Evolutionary conservation across 2,113 vertebrate species (phyloP), one percentile per base, ranked within the genome.

Genomic region (Rhipidura dahli): DNA sequence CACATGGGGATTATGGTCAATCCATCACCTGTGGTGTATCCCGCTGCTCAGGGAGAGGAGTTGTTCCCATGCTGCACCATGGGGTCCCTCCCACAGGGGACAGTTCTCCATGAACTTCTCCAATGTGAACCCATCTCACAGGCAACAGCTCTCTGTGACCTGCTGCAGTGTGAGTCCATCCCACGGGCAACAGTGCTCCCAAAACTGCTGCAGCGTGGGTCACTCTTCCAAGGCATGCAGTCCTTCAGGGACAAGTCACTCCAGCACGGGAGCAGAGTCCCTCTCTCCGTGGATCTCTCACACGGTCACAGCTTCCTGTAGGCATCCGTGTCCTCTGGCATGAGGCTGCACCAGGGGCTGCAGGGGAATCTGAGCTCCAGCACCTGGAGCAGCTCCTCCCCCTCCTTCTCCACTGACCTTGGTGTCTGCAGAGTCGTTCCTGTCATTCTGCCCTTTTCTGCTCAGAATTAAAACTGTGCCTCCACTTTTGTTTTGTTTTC

Each of bases 291-390:
- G 2, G 27, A 6, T 33, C 22, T 37, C 17, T 24, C 37, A 15
- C 0, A 0, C 40, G 3, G 20, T 35, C 26, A 71, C 26, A 51
- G 56, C 37, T 8, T 61, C 26, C 21, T 31, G 0, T 30, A 8
- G 35, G 31, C 24, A 35, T 35, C 20, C 6, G 9, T 6, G 4
- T 60, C 21, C 39, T 61, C 6, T 6, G 3, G 37, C 13, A 0
- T 50, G 26, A 15, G 13, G 8, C 45, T 70, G 56, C 33, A 31
- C 35, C 45, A 60, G 3, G 2, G 19, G 11, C 20, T 30, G 31
- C 45, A 51, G n/a, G 28, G n/a, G 7, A 39, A 23, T 56, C 40
- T 10, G 9, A 56, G 59, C 49, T 72, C n/a, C 0, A 0, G 17
- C 7, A 6, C 6, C 23, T 84, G 49, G 14, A 56, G n/a, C 23